Percentiles rank a stretch among this genome's conserved stretches.
Evolutionary conservation across 2,113 vertebrate species (phyloP).

Genomic region (Puffinus mauretanicus): DNA sequence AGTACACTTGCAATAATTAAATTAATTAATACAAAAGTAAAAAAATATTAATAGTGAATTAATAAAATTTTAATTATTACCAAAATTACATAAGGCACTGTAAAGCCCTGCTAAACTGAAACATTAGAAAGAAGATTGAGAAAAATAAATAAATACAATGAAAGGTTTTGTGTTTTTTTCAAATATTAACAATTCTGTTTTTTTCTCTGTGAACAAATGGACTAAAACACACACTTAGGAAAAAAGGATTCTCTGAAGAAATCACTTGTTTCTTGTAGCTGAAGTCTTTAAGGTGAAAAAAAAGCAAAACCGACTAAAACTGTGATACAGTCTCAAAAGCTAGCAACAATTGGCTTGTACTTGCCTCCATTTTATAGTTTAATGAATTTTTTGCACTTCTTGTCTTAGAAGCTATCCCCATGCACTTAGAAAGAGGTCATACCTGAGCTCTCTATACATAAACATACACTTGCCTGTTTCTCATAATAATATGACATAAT

Average conservation of each 20-base stretch:
- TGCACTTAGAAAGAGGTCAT: background rate
- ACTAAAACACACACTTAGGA: background rate
- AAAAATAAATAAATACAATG: background rate
- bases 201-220: background rate
- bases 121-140: background rate
- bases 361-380: background rate
- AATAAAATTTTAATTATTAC: background rate
- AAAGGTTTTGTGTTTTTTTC: background rate
- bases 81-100: background rate
- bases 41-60: background rate
- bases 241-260: background rate
- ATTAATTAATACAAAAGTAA: background rate
- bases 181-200: background rate
- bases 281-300: background rate
- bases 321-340: background rate
- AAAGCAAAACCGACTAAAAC: background rate
- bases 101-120: background rate
- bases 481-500: background rate
- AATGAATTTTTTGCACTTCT: background rate
- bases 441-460: background rate
- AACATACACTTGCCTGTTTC: background rate
- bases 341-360: background rate
- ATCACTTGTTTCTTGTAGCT: background rate
- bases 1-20: background rate
- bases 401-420: background rate